phyloP scores from a whole-genome alignment of 1,140 invertebrate genomes.

The Drosophila seguyi region DNA sequence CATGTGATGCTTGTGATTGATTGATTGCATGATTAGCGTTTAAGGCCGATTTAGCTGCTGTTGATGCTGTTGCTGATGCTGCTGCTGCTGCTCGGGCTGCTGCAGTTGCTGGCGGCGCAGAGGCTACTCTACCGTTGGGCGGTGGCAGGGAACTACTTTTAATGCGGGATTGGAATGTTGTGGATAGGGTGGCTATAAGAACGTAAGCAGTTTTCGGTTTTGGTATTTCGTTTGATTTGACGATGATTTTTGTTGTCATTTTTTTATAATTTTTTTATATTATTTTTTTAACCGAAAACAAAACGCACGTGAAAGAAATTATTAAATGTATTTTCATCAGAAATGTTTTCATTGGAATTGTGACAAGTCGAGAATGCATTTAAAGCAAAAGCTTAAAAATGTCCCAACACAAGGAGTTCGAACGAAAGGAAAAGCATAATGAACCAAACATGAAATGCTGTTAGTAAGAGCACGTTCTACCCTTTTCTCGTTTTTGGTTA shows the following conservation, averaged over 20 bases:
- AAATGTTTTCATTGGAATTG: slow-evolving; percentile 35
- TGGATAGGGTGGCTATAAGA: slow-evolving; percentile 86
- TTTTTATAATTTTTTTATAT: slow-evolving; percentile 29
- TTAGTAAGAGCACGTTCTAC: slow-evolving; percentile 33
- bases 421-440: slow-evolving; percentile 23
- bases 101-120: slow-evolving; percentile 68
- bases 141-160: slow-evolving; percentile 86
- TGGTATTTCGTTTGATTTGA: slow-evolving; percentile 34
- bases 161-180: slow-evolving; percentile 86
- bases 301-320: slow-evolving; percentile 72
- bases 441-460: slow-evolving; percentile 38
- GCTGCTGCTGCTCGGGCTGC: slow-evolving; percentile 42
- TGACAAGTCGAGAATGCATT: slow-evolving; percentile 49
- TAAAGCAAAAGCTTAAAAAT: slow-evolving; percentile 47
- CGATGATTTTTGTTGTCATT: slow-evolving; percentile 47
- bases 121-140: slow-evolving; percentile 82
- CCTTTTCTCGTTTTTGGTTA: slow-evolving; percentile 36
- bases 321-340: slow-evolving; percentile 56
- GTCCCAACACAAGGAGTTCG: slow-evolving; percentile 18
- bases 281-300: slow-evolving; percentile 63
- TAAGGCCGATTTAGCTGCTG: slow-evolving; percentile 65
- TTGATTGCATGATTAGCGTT: slow-evolving; percentile 75
- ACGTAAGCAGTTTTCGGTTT: slow-evolving; percentile 76
- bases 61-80: slow-evolving; percentile 31
- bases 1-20: slow-evolving; percentile 75